Evolutionary conservation across 2,797 vertebrate genomes (phyloP).

Genomic region (Pelodytes ibericus): DNA sequence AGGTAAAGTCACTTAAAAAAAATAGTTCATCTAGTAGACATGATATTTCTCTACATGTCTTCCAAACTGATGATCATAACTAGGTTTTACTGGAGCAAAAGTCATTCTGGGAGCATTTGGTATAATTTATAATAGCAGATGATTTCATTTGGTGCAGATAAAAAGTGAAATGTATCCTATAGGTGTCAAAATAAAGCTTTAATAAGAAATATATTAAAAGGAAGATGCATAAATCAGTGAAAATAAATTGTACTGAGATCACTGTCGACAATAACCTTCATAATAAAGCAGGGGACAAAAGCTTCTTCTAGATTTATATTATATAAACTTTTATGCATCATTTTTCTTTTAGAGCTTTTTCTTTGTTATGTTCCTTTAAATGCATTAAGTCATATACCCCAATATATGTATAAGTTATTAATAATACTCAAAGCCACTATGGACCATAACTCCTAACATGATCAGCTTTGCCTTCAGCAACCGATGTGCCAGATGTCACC

Average conservation of each 20-base stretch:
- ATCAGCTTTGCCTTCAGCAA: too few species aligned
- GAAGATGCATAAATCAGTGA: conserved; percentile 43
- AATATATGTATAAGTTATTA: too few species aligned
- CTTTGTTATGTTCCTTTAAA: background rate
- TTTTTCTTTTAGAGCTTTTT: background rate
- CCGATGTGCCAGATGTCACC: too few species aligned
- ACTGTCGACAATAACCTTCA: conserved; percentile 39
- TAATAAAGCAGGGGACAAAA: conserved; percentile 29
- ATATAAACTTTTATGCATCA: background rate
- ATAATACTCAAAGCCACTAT: too few species aligned
- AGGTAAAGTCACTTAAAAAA: conserved; percentile 31
- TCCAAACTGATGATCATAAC: conserved; percentile 41
- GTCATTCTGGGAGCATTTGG: conserved; percentile 34
- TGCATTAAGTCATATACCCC: too few species aligned
- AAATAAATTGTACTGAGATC: conserved; percentile 20
- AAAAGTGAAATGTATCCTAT: conserved; percentile 42
- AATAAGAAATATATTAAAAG: conserved; percentile 45
- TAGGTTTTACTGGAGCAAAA: conserved; percentile 40
- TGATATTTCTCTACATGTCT: conserved; percentile 34
- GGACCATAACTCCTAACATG: too few species aligned
- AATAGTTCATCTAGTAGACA: conserved; percentile 45
- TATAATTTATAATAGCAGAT: conserved; percentile 43
- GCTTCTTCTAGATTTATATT: conserved; percentile 1
- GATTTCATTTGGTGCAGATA: conserved; percentile 46
- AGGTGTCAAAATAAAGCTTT: conserved; percentile 44